Evolutionary conservation across 2,888 invertebrate species (phyloP).

Genomic region (Synergus japonicus): DNA sequence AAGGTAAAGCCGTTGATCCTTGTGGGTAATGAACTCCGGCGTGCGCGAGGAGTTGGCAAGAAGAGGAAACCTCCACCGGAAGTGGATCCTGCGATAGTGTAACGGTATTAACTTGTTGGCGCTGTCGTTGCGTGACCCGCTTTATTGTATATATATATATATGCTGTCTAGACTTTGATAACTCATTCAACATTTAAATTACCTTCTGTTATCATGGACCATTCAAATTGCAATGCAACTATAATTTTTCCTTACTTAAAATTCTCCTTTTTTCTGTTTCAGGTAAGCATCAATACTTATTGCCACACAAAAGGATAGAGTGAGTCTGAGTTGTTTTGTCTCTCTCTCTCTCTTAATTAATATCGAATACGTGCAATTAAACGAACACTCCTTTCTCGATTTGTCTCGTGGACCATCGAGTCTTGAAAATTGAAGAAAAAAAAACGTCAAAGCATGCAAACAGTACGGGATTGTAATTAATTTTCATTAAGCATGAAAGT

Average conservation of each 20-base stretch:
- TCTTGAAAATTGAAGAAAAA: neutral
- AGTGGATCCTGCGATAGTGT: slow-evolving; percentile 40
- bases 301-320: neutral
- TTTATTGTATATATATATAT: neutral
- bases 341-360: neutral
- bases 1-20: slow-evolving; percentile 62
- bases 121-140: slow-evolving; percentile 41
- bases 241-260: too few relatives aligned
- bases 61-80: slow-evolving; percentile 40
- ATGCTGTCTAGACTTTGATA: neutral
- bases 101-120: slow-evolving; percentile 42
- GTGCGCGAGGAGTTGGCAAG: slow-evolving; percentile 32
- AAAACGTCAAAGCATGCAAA: neutral
- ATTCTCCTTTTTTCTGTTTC: neutral
- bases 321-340: neutral
- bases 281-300: neutral
- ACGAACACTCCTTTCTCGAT: neutral
- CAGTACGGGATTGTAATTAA: slow-evolving; percentile 4
- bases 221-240: too few relatives aligned
- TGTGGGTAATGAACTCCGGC: slow-evolving; percentile 64
- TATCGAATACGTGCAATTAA: neutral
- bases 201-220: neutral
- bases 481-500: slow-evolving; percentile 19
- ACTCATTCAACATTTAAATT: slow-evolving; percentile 4
- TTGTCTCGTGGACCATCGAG: neutral